Evolutionary conservation across 1,140 invertebrate species (phyloP), one percentile per base, ranked within the genome.

Genomic region (Ganaspis sp.): DNA sequence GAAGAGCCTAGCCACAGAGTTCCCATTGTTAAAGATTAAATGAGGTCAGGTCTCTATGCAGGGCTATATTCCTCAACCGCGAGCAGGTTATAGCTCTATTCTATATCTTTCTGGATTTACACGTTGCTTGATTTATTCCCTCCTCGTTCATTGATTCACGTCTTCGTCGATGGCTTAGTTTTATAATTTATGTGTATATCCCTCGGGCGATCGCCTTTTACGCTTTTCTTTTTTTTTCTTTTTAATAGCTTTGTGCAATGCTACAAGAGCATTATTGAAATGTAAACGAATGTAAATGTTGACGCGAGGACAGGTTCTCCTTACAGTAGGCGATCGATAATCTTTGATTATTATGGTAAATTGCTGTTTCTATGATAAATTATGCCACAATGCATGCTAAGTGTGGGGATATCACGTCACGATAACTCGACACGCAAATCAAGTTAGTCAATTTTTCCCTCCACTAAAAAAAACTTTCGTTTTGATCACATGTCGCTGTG

Each of bases 31-130:
- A 72, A 72, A 70, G 72, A 76, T 77, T 76, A 72, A 80, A 79
- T 73, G 77, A 84, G 80, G 78, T 84, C 80, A 76, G 73, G 38
- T 81, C 81, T 81, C 73, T 75, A 69, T 78, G n/a, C 74, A 49
- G 1, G 45, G 15, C 45, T 49, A 9, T 49, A 23, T 11, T 54
- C 17, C 5, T 54, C 53, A 54, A 8, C 19, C 26, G 21, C 23
- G 4, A 58, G 21, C 54, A 26, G 21, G 58, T 64, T 34, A 64
- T 64, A 64, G 15, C 0, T 29, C 9, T 64, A 64, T 34, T 64
- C 26, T 26, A 53, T 21, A 58, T 29, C 21, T 64, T 34, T 64
- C 15, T 29, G 0, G 11, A 64, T 64, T 64, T 64, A 26, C 21
- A 64, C 15, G 23, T 64, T 29, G 21, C 1, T 64, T 64, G 26